A percentile compares a stretch with the other conserved stretches of the same genome.
phyloP scores from a whole-genome alignment of 2,113 vertebrate species.

The Serilophus lunatus region DNA sequence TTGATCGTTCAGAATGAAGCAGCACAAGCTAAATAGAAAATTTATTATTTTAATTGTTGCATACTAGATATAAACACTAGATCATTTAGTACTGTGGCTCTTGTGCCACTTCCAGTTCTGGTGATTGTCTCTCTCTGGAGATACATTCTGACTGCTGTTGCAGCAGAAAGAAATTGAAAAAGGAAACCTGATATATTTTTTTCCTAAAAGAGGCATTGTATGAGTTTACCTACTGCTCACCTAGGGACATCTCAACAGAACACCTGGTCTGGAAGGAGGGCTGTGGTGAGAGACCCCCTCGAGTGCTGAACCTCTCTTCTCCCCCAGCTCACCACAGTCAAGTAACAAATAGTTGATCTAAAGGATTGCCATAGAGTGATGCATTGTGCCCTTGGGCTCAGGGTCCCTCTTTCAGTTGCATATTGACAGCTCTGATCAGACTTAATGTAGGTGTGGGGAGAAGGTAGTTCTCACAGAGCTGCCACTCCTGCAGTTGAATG shows the following conservation, averaged over 20 bases:
- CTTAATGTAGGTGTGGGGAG: not conserved
- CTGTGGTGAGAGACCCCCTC: not conserved
- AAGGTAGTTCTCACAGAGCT: not conserved
- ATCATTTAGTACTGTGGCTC: not conserved
- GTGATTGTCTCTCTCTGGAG: not conserved
- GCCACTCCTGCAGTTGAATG: not conserved
- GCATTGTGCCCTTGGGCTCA: accelerated
- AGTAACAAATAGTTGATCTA: not conserved
- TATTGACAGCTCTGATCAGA: not conserved
- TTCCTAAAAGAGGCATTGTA: not conserved
- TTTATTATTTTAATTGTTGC: not conserved
- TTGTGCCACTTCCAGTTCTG: not conserved
- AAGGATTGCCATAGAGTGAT: not conserved
- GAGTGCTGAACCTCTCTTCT: not conserved
- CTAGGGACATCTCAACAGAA: conserved; percentile 12
- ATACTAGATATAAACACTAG: not conserved
- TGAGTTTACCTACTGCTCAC: conserved; percentile 3
- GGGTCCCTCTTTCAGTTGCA: not conserved
- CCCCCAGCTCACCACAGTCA: accelerated
- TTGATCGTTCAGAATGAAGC: not conserved
- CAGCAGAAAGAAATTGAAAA: conserved; percentile 5
- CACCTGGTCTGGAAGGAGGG: conserved; percentile 55
- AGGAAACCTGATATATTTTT: not conserved
- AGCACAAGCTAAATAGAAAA: not conserved
- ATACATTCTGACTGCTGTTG: not conserved